Evolutionary conservation across 92 coral and sea anemone genomes (phyloP).

Genomic region (Umimayanthus kanabou): DNA sequence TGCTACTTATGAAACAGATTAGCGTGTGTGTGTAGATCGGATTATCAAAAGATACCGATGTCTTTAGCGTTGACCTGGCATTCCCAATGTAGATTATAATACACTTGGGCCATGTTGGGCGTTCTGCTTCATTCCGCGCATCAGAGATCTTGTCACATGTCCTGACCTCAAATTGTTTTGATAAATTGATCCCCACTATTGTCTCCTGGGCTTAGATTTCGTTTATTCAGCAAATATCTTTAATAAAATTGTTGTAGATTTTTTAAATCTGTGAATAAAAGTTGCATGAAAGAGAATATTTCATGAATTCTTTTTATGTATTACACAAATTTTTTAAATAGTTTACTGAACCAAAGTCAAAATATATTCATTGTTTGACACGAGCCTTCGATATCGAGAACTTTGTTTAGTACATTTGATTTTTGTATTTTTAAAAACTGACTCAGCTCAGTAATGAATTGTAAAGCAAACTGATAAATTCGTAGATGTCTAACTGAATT

Average conservation of each 20-base stretch:
- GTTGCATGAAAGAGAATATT: background rate
- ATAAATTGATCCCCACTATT: background rate
- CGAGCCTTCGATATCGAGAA: background rate
- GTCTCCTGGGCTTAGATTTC: background rate
- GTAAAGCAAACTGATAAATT: background rate
- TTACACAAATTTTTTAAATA: too few species aligned
- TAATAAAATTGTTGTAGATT: background rate
- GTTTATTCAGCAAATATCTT: background rate
- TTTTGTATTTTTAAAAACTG: background rate
- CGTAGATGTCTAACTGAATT: too few species aligned
- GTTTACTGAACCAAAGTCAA: too few species aligned
- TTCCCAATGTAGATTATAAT: background rate
- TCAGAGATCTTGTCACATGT: background rate
- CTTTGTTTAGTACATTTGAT: background rate
- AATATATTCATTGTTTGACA: too few species aligned
- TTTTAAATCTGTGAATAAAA: background rate
- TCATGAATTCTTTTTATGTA: background rate
- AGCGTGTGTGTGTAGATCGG: background rate
- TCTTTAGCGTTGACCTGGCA: constrained; percentile 10
- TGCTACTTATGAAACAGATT: constrained; percentile 8
- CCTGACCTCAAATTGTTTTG: background rate
- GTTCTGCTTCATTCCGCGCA: background rate
- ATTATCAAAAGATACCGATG: constrained; percentile 27
- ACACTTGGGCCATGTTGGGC: background rate
- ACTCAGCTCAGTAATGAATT: background rate